Percentiles rank a stretch among this genome's conserved stretches.
These are phyloP conservation scores for Dimorphilus gyrociliatus DNA, from an alignment of 2,888 invertebrate genomes.

Conservation along the genomic window DNA sequence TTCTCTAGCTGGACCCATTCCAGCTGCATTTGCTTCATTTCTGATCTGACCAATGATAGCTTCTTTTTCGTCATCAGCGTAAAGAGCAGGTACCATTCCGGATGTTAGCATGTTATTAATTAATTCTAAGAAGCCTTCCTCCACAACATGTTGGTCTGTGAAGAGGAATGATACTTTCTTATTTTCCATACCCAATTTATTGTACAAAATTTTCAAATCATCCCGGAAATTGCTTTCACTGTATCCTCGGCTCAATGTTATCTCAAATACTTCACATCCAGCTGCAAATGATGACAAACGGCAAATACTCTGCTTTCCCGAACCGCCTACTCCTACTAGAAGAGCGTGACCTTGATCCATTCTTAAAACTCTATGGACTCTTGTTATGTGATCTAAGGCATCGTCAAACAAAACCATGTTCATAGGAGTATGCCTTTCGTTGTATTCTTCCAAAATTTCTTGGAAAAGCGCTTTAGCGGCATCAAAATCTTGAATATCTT, in stretches of 20 bases:
- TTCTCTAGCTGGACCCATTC: slow-evolving; percentile 58
- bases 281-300: slow-evolving; percentile 67
- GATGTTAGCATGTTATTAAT: slow-evolving; percentile 80
- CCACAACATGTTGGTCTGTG: slow-evolving; percentile 55
- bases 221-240: slow-evolving; percentile 65
- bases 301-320: slow-evolving; percentile 67
- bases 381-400: slow-evolving; percentile 71
- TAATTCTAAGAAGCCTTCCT: slow-evolving; percentile 57
- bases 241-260: slow-evolving; percentile 66
- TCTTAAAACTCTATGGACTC: slow-evolving; percentile 65
- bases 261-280: slow-evolving; percentile 59
- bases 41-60: slow-evolving; percentile 54
- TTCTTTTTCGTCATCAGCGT: slow-evolving; percentile 74
- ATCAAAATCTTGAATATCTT: slow-evolving; percentile 74
- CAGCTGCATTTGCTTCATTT: slow-evolving; percentile 51
- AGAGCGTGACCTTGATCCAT: slow-evolving; percentile 67
- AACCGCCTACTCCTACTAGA: slow-evolving; percentile 72
- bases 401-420: slow-evolving; percentile 75
- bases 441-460: slow-evolving; percentile 74
- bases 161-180: slow-evolving; percentile 67
- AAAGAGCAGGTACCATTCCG: slow-evolving; percentile 69
- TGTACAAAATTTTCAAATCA: slow-evolving; percentile 64
- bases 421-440: slow-evolving; percentile 54
- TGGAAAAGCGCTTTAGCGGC: slow-evolving; percentile 70
- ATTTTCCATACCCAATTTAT: slow-evolving; percentile 56